Evolutionary conservation across 1,140 invertebrate species (phyloP), one percentile per base, ranked within the genome.

Genomic region (Charaxes varanes): DNA sequence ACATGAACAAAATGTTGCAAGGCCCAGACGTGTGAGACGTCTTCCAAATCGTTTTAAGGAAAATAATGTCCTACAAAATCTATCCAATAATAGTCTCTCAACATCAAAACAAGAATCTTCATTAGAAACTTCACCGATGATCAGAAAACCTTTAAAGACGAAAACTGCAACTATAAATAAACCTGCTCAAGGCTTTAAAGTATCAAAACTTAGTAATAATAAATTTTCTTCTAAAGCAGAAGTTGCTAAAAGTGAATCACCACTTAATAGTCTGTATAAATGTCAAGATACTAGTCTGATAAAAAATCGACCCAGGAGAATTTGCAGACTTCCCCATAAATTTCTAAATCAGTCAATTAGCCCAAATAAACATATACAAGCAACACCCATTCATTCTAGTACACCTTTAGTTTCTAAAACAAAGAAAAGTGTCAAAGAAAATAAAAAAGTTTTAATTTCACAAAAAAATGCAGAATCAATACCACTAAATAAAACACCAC

Each of bases 321-420:
- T 79, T 4, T 59, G 63, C 34, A 46, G 58, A 11, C 41, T 81
- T 21, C 77, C 77, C 43, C 68, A 60, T 18, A 65, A 64, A 11
- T 76, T 72, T 57, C 57, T 76, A 19, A 59, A 71, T 10, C 52
- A 71, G 40, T 67, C 60, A 3, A 41, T 66, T 13, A 81, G 74
- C 28, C 77, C 74, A 11, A 68, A 46, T 40, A 80, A 76, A 16
- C 66, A 53, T 56, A 36, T 68, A 35, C 57, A 62, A 12, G 45
- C 73, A 6, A 52, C 61, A 27, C 74, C 72, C 41, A 50, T 55
- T 19, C 52, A 69, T 54, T 62, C 77, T 2, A 78, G 77, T 55
- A 81, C 77, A 21, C 77, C 77, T 14, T 56, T 69, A 30, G 24
- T 22, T 23, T 38, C 16, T 2, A 27, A 45, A 41, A 38, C 31